Evolutionary conservation across 53 echinoderm and acorn worm species (phyloP).

Genomic region (Astropecten irregularis): DNA sequence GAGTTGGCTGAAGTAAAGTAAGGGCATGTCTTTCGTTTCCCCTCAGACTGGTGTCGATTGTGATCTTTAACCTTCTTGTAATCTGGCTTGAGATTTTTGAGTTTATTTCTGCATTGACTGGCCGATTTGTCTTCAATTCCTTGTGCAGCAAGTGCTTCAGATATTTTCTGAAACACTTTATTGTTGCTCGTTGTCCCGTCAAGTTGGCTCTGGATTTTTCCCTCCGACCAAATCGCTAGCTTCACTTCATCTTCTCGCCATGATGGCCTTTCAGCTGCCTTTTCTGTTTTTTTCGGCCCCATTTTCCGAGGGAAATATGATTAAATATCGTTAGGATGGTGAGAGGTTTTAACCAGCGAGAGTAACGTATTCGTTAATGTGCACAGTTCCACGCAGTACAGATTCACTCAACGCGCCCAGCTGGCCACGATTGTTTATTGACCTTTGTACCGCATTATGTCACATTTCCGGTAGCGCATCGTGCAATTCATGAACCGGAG

Average conservation of each 20-base stretch:
- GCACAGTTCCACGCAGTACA: no score
- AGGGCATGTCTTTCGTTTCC: background rate
- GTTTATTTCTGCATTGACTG: background rate
- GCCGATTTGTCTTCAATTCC: background rate
- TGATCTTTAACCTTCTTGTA: background rate
- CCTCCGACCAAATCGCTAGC: background rate
- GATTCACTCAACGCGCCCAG: no score
- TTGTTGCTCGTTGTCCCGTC: background rate
- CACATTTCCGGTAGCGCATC: no score
- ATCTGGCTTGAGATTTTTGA: background rate
- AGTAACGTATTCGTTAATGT: no score
- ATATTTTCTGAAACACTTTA: background rate
- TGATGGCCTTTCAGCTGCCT: background rate
- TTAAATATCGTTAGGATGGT: no score
- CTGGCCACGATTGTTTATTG: no score
- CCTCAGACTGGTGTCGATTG: background rate
- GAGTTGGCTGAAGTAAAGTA: background rate
- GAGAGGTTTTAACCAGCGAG: no score
- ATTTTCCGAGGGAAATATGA: background rate
- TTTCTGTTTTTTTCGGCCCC: background rate
- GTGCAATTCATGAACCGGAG: no score
- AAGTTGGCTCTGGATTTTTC: background rate
- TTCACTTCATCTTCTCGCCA: background rate
- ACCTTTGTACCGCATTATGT: no score
- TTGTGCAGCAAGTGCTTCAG: background rate